Evolutionary conservation across 2,797 vertebrate genomes (phyloP).

Genomic region (Oreochromis mossambicus): DNA sequence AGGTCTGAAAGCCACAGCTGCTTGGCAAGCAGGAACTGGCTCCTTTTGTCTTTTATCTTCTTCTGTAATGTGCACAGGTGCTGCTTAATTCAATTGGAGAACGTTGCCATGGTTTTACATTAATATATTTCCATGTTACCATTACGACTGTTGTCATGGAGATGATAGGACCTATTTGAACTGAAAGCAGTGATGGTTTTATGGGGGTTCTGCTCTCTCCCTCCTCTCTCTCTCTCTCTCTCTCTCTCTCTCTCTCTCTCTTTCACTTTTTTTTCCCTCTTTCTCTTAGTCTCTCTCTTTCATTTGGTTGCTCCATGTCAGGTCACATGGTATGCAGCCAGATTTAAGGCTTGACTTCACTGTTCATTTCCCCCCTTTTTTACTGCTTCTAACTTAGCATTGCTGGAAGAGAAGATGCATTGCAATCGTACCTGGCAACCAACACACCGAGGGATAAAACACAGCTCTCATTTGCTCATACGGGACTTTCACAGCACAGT

Average conservation of each 20-base stretch:
- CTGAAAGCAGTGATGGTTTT: constrained; percentile 91
- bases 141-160: constrained; percentile 99
- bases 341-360: constrained; percentile 74
- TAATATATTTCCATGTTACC: constrained; percentile 98
- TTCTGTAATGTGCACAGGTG: constrained; percentile 86
- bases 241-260: constrained; percentile 31
- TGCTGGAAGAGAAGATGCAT: constrained; percentile 51
- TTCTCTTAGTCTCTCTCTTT: constrained; percentile 34
- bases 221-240: constrained; percentile 34
- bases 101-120: constrained; percentile 91
- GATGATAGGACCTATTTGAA: constrained; percentile 92
- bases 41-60: constrained; percentile 82
- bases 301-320: constrained; percentile 60
- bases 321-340: constrained; percentile 71
- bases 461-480: constrained; percentile 9
- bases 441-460: constrained; percentile 6
- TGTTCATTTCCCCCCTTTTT: constrained; percentile 21
- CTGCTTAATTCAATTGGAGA: constrained; percentile 88
- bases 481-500: neutral
- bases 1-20: constrained; percentile 80
- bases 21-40: constrained; percentile 74
- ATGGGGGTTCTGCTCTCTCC: constrained; percentile 67
- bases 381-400: constrained; percentile 36
- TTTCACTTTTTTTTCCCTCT: neutral
- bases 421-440: constrained; percentile 43